Percentiles rank a stretch among this genome's conserved stretches.
phyloP scores from a whole-genome alignment of 2,113 vertebrate genomes.

The Dipodomys ordii region DNA sequence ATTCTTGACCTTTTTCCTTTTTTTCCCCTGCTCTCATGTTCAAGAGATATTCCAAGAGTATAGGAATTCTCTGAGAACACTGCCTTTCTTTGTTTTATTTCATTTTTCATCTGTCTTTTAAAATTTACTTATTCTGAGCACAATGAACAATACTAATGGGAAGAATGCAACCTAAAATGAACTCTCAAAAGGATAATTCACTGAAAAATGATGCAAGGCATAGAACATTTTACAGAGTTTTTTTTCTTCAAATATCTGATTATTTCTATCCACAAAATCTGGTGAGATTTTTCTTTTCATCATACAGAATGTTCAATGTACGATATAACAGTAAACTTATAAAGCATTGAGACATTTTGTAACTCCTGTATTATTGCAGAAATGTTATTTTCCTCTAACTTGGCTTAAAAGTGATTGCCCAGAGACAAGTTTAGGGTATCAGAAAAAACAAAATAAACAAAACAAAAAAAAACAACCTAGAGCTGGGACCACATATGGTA shows the following conservation, averaged over 20 bases:
- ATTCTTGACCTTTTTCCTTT: constrained; percentile 51
- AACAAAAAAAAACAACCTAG: not conserved
- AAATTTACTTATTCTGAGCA: not conserved
- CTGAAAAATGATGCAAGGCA: constrained; percentile 52
- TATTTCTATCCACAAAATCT: constrained; percentile 55
- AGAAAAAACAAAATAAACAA: constrained; percentile 25
- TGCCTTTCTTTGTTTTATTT: not conserved
- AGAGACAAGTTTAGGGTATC: constrained; percentile 1
- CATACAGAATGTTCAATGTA: constrained; percentile 47
- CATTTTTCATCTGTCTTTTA: not conserved
- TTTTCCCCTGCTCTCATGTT: constrained; percentile 45
- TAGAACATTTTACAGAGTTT: constrained; percentile 24
- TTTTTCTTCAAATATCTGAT: constrained; percentile 39
- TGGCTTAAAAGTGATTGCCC: constrained; percentile 1
- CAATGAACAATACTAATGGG: constrained; percentile 60
- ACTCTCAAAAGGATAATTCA: constrained; percentile 60
- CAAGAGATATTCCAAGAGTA: constrained; percentile 2
- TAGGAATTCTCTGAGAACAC: constrained; percentile 53
- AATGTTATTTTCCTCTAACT: constrained; percentile 64
- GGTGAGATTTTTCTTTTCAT: constrained; percentile 58
- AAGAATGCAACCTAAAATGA: constrained; percentile 55
- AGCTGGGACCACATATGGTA: not conserved
- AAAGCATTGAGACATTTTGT: constrained; percentile 54
- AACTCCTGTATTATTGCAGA: constrained; percentile 38
- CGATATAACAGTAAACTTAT: constrained; percentile 61